Conservation (phyloP, 2,888 invertebrate genomes). For the Cantharis nigra region DNA sequence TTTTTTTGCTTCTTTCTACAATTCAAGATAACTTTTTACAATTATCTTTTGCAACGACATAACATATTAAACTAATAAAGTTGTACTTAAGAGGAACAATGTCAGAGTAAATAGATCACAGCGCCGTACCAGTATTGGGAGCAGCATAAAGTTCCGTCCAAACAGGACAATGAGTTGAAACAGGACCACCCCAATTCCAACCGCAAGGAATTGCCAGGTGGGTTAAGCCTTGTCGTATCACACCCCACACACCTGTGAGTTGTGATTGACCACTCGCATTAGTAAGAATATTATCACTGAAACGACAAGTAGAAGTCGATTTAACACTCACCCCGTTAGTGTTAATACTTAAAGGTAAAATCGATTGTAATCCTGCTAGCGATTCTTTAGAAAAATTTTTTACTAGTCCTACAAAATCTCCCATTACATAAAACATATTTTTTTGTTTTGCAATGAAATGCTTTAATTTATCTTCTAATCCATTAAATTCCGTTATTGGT, state of each 20-base stretch:
- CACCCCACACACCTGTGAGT: constrained; percentile 63
- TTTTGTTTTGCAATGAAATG: constrained; percentile 32
- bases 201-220: constrained; percentile 82
- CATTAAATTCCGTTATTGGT: constrained; percentile 10
- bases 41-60: neutral
- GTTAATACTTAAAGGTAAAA: constrained; percentile 44
- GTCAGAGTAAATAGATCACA: constrained; percentile 46
- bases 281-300: constrained; percentile 40
- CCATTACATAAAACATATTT: constrained; percentile 46
- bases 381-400: constrained; percentile 30
- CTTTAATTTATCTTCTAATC: constrained; percentile 15
- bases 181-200: constrained; percentile 82
- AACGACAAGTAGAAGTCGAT: constrained; percentile 24
- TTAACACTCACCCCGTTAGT: constrained; percentile 41
- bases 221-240: constrained; percentile 72
- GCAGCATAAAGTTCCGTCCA: constrained; percentile 71
- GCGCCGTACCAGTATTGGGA: constrained; percentile 41
- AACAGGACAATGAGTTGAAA: constrained; percentile 74
- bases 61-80: constrained; percentile 33
- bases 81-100: constrained; percentile 37
- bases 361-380: constrained; percentile 43
- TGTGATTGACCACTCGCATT: constrained; percentile 42
- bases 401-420: constrained; percentile 45
- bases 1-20: neutral
- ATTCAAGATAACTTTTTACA: neutral